A percentile compares a stretch with the other conserved stretches of the same genome.
Evolutionary conservation across 2,113 vertebrate genomes (phyloP).

Genomic region (Perca flavescens): DNA sequence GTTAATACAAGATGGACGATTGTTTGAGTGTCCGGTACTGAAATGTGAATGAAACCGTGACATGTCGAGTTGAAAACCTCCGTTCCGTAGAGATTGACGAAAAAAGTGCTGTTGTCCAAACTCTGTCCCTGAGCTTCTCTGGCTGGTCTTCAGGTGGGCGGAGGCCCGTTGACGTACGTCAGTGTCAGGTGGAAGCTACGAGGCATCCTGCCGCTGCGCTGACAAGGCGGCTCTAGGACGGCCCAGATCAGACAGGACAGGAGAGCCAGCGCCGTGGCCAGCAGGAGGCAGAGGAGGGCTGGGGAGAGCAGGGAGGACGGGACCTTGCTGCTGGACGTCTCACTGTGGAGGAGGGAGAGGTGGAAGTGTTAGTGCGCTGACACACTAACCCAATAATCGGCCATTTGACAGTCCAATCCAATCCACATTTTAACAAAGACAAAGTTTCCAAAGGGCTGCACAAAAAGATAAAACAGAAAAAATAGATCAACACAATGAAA

Average conservation of each 20-base stretch:
- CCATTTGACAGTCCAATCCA: too few species aligned
- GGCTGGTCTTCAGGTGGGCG: constrained; percentile 82
- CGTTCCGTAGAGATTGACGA: background rate
- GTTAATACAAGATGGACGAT: too few species aligned
- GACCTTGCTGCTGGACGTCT: constrained; percentile 21
- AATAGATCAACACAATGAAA: too few species aligned
- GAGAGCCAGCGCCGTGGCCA: constrained; percentile 77
- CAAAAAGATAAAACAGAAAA: too few species aligned
- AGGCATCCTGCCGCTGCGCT: constrained; percentile 56
- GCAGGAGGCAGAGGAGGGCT: constrained; percentile 62
- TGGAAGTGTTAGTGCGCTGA: background rate
- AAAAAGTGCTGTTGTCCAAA: background rate
- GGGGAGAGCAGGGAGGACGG: constrained; percentile 24
- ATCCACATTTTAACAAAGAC: too few species aligned
- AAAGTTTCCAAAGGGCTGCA: too few species aligned
- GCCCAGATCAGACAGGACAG: constrained; percentile 49
- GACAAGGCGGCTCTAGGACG: constrained; percentile 59
- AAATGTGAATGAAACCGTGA: background rate
- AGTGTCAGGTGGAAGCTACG: constrained; percentile 82
- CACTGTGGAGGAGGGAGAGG: constrained; percentile 18
- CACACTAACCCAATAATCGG: too few species aligned
- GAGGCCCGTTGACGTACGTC: constrained; percentile 87
- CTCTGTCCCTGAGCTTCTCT: background rate
- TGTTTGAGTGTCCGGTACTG: too few species aligned
- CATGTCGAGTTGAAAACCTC: background rate